Conservation (phyloP, 2,797 vertebrate genomes). For the Sebastes trivittatus region DNA sequence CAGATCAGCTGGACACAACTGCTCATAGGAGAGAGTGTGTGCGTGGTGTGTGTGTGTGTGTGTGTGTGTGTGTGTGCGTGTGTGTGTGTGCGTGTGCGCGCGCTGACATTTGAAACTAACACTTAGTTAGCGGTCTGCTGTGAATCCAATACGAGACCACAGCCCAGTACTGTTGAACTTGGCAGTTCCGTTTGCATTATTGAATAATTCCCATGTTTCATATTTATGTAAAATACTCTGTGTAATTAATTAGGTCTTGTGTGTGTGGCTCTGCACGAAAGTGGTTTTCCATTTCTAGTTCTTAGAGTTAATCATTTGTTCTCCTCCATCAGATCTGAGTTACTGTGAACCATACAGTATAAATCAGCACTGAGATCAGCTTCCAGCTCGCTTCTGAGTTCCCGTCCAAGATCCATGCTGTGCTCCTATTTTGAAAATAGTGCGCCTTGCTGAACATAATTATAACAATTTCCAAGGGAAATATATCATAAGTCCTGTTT, state of each 20-base stretch:
- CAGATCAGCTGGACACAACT: background rate
- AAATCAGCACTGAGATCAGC: constrained; percentile 1
- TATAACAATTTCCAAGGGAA: constrained; percentile 1
- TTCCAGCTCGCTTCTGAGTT: background rate
- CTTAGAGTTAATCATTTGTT: background rate
- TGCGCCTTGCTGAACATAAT: background rate
- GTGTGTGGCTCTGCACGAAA: background rate
- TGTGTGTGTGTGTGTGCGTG: no score
- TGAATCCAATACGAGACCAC: background rate
- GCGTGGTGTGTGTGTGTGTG: background rate
- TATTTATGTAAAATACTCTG: background rate
- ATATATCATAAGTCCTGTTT: background rate
- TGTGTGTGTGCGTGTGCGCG: background rate
- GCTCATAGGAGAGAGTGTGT: background rate
- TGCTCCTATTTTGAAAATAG: constrained; percentile 15
- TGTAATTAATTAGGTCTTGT: background rate
- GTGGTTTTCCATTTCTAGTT: background rate
- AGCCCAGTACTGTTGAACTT: background rate
- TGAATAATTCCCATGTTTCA: background rate
- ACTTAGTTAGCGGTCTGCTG: background rate
- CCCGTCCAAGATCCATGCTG: constrained; percentile 2
- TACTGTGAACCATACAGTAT: background rate
- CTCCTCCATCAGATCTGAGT: background rate
- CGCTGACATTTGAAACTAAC: background rate
- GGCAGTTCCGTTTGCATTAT: background rate